These are phyloP conservation scores for Dorcus hopei DNA, from an alignment of 2,888 invertebrate species.

Conservation along the genomic window DNA sequence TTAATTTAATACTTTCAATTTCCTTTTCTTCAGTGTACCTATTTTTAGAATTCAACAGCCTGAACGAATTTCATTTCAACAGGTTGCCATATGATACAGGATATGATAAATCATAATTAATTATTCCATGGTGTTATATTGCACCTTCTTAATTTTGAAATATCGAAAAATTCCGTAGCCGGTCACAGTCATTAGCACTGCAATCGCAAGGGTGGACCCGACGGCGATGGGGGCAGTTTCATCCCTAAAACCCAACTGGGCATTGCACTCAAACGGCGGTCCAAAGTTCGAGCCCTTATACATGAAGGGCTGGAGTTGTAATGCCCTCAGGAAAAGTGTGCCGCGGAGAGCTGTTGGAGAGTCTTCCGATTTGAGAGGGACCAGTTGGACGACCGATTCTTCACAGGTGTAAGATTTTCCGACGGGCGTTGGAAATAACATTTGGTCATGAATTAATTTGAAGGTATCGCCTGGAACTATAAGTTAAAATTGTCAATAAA, in stretches of 20 bases:
- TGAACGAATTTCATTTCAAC: no score
- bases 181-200: slow-evolving; percentile 75
- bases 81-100: no score
- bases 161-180: slow-evolving; percentile 85
- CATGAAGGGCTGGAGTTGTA: slow-evolving; percentile 85
- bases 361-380: slow-evolving; percentile 45
- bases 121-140: slow-evolving; percentile 90
- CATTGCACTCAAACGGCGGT: slow-evolving; percentile 64
- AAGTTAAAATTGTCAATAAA: background rate
- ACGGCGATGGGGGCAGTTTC: slow-evolving; percentile 83
- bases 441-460: slow-evolving; percentile 50
- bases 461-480: slow-evolving; percentile 36
- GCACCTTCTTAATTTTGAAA: slow-evolving; percentile 84
- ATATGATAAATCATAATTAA: no score
- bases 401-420: slow-evolving; percentile 81
- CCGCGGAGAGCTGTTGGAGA: slow-evolving; percentile 42
- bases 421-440: slow-evolving; percentile 81
- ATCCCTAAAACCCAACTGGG: slow-evolving; percentile 60
- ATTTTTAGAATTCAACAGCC: no score
- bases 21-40: no score
- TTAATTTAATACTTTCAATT: no score
- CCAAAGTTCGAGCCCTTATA: slow-evolving; percentile 75
- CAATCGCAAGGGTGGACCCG: slow-evolving; percentile 79
- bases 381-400: slow-evolving; percentile 65
- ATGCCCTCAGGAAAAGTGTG: slow-evolving; percentile 37